Evolutionary conservation across 2,797 vertebrate genomes (phyloP), one percentile per base, ranked within the genome.

Genomic region (Smutsia gigantea): DNA sequence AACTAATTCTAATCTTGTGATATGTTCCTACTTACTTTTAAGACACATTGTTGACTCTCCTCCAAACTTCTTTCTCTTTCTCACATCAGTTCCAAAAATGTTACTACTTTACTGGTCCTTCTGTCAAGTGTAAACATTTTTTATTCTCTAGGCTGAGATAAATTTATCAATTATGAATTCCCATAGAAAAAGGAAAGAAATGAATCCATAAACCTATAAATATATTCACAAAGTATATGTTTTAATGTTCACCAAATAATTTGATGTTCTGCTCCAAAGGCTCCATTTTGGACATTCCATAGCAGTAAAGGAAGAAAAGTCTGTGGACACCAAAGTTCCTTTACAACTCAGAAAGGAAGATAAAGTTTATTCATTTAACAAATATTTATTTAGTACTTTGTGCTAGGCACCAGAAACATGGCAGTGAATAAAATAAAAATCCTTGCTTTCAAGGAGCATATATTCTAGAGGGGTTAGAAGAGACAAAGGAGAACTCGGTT

Each of bases 81-180:
- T 81, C 64, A 89, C 11, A 87, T 57, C 14, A 96, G 90, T 96
- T 93, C 46, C 42, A 93, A 95, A 95, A 93, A 59, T n/a, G 31
- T 82, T 93, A 74, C 23, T 91, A 83, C 66, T 95, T 93, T 81
- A 72, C 37, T 79, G 71, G 95, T 87, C 34, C 27, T 63, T 93
- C 31, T 51, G 51, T 42, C 25, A 87, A 94, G 7, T 63, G 7
- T 75, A 79, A 91, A 72, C 46, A n/a, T 89, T 92, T 51, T 93
- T 79, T 68, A 74, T 84, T 68, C 49, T 74, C 64, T 49, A 96
- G 29, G 39, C 27, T 78, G 88, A 95, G 69, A 94, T 79, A 84
- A 89, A 93, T 61, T 86, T 61, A 93, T 90, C 27, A 90, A 71
- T 55, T 63, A 87, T 18, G n/a, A 79, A 72, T 85, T 94, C 42